Conservation (phyloP, 2,113 vertebrate species). For the Orthonyx spaldingii region DNA sequence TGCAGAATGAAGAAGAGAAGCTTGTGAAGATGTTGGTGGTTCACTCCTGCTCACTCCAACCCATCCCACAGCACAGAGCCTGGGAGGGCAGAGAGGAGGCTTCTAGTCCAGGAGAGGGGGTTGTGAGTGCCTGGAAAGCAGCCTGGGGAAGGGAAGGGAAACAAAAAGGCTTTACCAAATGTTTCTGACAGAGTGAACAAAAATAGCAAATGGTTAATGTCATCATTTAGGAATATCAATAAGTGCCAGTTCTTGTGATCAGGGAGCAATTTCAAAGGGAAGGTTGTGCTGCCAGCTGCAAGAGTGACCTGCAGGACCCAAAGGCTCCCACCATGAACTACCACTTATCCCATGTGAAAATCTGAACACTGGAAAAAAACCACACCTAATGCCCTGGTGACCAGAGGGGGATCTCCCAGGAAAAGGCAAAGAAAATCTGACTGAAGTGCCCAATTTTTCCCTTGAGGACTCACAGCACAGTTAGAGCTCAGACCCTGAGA, state of each 20-base stretch:
- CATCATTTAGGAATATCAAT: not conserved
- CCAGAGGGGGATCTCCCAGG: not conserved
- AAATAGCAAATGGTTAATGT: not conserved
- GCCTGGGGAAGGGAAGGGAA: not conserved
- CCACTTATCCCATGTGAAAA: not conserved
- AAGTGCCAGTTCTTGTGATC: not conserved
- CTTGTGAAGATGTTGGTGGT: rapidly evolving
- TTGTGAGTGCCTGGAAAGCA: not conserved
- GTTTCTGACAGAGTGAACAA: not conserved
- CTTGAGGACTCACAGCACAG: not conserved
- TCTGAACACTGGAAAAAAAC: not conserved
- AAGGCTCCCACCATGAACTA: not conserved
- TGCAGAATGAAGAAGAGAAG: not conserved
- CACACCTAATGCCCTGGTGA: not conserved
- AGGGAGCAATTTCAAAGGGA: not conserved
- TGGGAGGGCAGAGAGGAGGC: not conserved
- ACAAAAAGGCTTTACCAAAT: not conserved
- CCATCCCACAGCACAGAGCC: not conserved
- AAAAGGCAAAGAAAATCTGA: not conserved
- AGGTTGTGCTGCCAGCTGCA: not conserved
- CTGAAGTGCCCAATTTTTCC: not conserved
- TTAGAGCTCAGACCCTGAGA: not conserved
- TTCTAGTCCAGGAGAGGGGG: not conserved
- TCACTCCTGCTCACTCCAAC: not conserved
- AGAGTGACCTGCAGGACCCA: not conserved